These are phyloP conservation scores for Crotalus horridus DNA, from an alignment of 2,113 vertebrate species.

Conservation along the genomic window DNA sequence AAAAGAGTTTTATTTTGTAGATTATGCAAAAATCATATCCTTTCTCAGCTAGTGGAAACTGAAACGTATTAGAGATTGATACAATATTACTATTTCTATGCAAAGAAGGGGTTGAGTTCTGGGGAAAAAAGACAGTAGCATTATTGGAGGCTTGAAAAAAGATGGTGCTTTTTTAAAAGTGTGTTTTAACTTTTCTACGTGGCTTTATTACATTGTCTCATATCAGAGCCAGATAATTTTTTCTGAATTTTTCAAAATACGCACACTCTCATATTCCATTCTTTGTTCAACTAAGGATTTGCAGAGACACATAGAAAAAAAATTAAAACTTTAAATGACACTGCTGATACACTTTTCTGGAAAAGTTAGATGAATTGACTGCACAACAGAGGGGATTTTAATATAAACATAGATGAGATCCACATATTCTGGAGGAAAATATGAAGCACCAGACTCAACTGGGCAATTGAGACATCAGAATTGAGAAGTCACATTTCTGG, in stretches of 20 bases:
- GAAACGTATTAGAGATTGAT: neutral
- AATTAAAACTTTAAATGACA: neutral
- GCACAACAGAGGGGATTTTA: neutral
- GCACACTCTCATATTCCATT: neutral
- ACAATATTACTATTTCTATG: neutral
- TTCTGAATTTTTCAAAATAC: neutral
- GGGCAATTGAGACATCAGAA: neutral
- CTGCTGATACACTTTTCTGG: neutral
- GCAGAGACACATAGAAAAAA: neutral
- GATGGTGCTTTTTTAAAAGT: neutral
- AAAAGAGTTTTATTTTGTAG: conserved; percentile 34
- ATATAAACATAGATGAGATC: neutral
- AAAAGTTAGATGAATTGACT: neutral
- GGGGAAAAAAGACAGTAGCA: fast-evolving
- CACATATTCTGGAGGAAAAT: neutral
- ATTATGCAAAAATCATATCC: conserved; percentile 4
- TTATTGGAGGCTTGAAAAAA: neutral
- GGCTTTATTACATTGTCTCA: neutral
- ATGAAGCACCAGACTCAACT: neutral
- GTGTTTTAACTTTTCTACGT: no score
- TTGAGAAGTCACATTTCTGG: neutral
- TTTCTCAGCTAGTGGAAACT: neutral
- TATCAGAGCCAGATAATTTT: neutral
- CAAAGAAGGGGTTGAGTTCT: neutral
- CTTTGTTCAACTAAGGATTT: neutral